These are phyloP conservation scores for Epicampocera succincta DNA, from an alignment of 2,888 invertebrate genomes.

Conservation along the genomic window DNA sequence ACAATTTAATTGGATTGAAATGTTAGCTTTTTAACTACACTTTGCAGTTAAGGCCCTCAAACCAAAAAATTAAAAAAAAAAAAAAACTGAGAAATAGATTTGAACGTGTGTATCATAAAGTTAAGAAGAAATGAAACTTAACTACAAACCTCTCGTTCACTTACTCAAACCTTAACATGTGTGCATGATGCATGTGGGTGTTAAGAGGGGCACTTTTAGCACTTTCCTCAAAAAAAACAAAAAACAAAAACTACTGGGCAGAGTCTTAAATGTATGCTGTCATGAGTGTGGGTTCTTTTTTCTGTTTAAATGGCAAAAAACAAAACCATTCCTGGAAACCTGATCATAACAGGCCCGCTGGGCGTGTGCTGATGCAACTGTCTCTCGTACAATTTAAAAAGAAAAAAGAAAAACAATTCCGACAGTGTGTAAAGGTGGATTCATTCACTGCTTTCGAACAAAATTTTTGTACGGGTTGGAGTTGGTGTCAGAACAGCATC, in stretches of 20 bases:
- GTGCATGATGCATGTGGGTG: constrained; percentile 24
- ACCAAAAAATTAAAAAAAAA: neutral
- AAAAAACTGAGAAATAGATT: constrained; percentile 18
- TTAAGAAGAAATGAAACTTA: constrained; percentile 27
- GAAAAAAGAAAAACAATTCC: no score
- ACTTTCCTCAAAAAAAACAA: constrained; percentile 4
- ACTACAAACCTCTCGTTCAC: constrained; percentile 30
- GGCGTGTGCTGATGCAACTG: no score
- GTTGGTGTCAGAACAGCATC: no score
- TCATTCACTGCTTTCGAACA: no score
- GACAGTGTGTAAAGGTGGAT: no score
- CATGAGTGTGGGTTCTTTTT: neutral
- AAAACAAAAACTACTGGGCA: neutral
- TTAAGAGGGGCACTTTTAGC: neutral
- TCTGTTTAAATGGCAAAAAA: neutral
- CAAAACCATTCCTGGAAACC: no score
- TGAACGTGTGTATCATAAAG: constrained; percentile 6
- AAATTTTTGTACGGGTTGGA: no score
- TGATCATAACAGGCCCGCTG: no score
- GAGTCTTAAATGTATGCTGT: constrained; percentile 16
- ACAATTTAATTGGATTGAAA: constrained; percentile 69
- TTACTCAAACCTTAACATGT: constrained; percentile 45
- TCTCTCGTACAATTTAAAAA: no score
- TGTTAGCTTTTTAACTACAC: constrained; percentile 68
- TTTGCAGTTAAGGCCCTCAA: constrained; percentile 57